These are phyloP conservation scores for Venustoraphidia nigricollis DNA, from an alignment of 2,888 invertebrate species.

Conservation along the genomic window DNA sequence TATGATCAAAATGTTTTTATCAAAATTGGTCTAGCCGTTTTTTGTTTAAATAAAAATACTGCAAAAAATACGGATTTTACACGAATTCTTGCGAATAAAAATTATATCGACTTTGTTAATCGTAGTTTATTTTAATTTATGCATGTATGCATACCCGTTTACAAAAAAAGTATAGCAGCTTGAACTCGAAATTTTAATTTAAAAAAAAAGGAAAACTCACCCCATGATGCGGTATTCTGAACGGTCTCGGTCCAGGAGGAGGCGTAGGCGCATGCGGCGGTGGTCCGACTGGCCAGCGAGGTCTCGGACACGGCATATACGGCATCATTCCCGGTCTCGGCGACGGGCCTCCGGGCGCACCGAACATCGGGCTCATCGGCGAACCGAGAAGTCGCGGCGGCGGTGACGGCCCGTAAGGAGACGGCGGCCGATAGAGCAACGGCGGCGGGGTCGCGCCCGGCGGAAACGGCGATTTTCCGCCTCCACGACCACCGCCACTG, in stretches of 20 bases:
- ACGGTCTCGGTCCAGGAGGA: conserved; percentile 29
- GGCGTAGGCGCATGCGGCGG: conserved; percentile 33
- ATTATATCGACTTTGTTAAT: too few relatives aligned
- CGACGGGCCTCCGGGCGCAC: conserved; percentile 25
- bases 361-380: conserved; percentile 28
- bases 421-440: conserved; percentile 53
- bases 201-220: too few relatives aligned
- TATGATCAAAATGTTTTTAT: too few relatives aligned
- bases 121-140: too few relatives aligned
- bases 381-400: conserved; percentile 47
- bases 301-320: conserved; percentile 47
- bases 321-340: conserved; percentile 23
- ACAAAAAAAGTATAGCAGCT: too few relatives aligned
- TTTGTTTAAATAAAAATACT: too few relatives aligned
- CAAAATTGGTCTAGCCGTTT: too few relatives aligned
- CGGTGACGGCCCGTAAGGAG: conserved; percentile 61
- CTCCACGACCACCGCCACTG: conserved; percentile 27
- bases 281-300: conserved; percentile 43
- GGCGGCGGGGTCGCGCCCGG: conserved; percentile 38
- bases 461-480: conserved; percentile 28
- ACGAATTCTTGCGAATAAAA: too few relatives aligned
- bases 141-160: too few relatives aligned
- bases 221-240: conserved; percentile 13
- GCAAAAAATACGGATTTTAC: too few relatives aligned
- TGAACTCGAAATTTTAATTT: too few relatives aligned